Conservation (phyloP, 2,113 vertebrate genomes). For the Trichomycterus rosablanca region DNA sequence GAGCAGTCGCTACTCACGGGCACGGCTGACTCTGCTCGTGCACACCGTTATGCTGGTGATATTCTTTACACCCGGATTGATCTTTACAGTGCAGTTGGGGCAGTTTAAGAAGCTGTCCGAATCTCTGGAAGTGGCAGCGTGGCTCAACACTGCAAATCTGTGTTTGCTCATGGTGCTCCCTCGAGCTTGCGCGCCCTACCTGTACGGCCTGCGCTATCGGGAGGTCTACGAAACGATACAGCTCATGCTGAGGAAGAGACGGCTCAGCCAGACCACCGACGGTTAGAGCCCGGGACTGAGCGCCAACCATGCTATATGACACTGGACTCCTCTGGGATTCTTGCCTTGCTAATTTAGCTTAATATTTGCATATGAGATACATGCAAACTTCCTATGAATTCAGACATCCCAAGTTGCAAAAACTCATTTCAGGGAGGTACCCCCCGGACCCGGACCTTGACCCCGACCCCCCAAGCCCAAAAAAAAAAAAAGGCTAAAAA, state of each 20-base stretch:
- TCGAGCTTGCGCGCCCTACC: slow-evolving; percentile 63
- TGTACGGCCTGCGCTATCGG: slow-evolving; percentile 72
- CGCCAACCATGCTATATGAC: no score
- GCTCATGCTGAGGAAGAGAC: slow-evolving; percentile 50
- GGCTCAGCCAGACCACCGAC: slow-evolving; percentile 31
- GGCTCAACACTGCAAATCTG: slow-evolving; percentile 67
- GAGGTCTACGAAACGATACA: slow-evolving; percentile 62
- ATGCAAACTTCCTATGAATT: no score
- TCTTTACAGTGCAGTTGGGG: slow-evolving; percentile 63
- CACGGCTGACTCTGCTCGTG: slow-evolving; percentile 68
- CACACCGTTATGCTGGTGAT: slow-evolving; percentile 67
- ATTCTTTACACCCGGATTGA: slow-evolving; percentile 66
- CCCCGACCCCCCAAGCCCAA: no score
- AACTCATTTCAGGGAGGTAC: no score
- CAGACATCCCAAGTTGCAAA: no score
- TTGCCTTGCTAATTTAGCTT: no score
- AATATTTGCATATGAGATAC: no score
- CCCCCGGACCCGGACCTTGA: no score
- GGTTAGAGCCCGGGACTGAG: background rate
- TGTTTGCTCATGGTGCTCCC: slow-evolving; percentile 69
- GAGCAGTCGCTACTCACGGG: slow-evolving; percentile 68
- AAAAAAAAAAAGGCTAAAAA: no score
- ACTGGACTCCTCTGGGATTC: no score
- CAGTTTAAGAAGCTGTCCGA: slow-evolving; percentile 47
- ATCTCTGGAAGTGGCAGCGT: slow-evolving; percentile 48